phyloP scores from a whole-genome alignment of 2,888 invertebrate genomes.

The Cephus pulcher region DNA sequence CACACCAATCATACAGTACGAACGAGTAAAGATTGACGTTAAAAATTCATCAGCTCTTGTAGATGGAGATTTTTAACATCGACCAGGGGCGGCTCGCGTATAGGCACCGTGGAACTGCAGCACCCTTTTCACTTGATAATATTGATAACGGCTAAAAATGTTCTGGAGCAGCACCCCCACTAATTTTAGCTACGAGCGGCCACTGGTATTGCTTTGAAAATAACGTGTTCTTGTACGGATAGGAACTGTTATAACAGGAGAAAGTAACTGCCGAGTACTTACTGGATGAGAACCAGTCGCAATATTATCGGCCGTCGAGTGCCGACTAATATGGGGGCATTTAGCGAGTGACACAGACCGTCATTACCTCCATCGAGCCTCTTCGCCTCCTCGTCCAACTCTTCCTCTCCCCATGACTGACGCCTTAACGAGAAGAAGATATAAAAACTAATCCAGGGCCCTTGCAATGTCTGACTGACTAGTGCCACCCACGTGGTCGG shows the following conservation, averaged over 20 bases:
- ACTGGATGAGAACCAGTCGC: conserved; percentile 28
- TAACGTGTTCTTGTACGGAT: background rate
- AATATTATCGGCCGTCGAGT: conserved; percentile 27
- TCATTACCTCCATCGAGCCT: conserved; percentile 32
- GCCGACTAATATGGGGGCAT: conserved; percentile 33
- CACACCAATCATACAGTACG: background rate
- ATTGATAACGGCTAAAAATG: no score
- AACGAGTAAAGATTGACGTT: background rate
- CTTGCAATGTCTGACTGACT: conserved; percentile 27
- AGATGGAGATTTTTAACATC: background rate
- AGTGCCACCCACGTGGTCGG: conserved; percentile 46
- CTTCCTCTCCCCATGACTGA: conserved; percentile 3
- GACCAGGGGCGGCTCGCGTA: no score
- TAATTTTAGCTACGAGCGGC: no score
- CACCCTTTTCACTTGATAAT: no score
- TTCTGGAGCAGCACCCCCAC: no score
- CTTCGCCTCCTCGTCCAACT: conserved; percentile 10
- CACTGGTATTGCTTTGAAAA: background rate
- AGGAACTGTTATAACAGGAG: background rate
- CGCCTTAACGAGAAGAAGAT: conserved; percentile 28
- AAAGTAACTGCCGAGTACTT: background rate
- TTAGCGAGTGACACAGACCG: conserved; percentile 34
- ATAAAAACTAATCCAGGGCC: conserved; percentile 43
- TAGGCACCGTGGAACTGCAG: no score
- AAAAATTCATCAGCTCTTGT: background rate